Evolutionary conservation across 2,797 vertebrate genomes (phyloP), one percentile per base, ranked within the genome.

Genomic region (Sternarchorhynchus goeldii): DNA sequence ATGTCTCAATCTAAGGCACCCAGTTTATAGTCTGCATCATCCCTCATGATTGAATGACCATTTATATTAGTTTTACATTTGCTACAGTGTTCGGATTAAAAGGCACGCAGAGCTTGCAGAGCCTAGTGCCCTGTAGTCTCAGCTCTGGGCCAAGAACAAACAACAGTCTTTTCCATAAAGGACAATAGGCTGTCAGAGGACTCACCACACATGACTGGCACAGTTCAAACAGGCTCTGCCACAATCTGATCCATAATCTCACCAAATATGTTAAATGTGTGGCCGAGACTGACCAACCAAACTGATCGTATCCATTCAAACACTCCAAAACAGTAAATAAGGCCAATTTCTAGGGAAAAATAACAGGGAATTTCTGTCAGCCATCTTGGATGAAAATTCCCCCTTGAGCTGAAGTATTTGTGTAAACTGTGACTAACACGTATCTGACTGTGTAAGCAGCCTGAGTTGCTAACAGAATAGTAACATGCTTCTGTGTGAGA

Each of bases 381-480:
- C 45, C 45, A 50, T 50, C 45, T 14, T 50, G 45, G 12, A 12
- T 10, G 56, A 60, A 50, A 59, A 29, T 59, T n/a, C 41, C 18
- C 62, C n/a, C 25, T 12, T 41, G 41, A 75, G 78, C 66, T 36
- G 63, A 57, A 32, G 57, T 55, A 62, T 67, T 25, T 53, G 53
- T 58, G 56, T 58, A 58, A 58, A 58, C 56, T 8, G 20, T 58
- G 20, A 58, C 18, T 20, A 58, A 58, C 18, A 58, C 55, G n/a
- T n/a, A 18, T 57, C 0, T 53, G 75, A 67, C 63, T 4, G 6
- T 53, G 34, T 60, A 59, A 74, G 59, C 70, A 41, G 55, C 58
- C 53, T 10, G 5, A 50, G n/a, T 64, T 69, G 17, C 74, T 69
- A 69, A 41, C 73, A 56, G 57, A 76, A 32, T 53, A 45, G 56